Conservation (phyloP, 30 jellyfish, hydroid and myxozoan species). For the Kudoa iwatai region DNA sequence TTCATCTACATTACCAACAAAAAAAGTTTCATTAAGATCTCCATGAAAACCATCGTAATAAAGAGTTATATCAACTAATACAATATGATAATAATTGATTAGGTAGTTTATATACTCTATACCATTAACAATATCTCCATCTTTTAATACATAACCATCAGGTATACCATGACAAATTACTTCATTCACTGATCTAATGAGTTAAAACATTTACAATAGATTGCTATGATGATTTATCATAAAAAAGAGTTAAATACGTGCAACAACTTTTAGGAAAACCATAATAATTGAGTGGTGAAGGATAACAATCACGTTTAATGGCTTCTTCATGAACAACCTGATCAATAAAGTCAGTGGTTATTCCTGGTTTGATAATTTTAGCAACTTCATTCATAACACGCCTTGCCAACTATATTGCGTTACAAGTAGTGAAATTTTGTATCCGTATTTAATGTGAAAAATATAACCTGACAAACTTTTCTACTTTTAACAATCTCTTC, state of each 20-base stretch:
- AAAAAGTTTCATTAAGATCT: constrained; percentile 62
- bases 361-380: constrained; percentile 36
- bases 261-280: constrained; percentile 76
- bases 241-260: constrained; percentile 12
- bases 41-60: constrained; percentile 92
- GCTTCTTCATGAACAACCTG: constrained; percentile 30
- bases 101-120: neutral
- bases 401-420: constrained; percentile 27
- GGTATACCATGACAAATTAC: constrained; percentile 92
- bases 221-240: neutral
- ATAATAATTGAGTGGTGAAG: constrained; percentile 62
- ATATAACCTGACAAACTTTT: constrained; percentile 37
- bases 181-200: constrained; percentile 54
- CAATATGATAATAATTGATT: neutral
- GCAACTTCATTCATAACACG: constrained; percentile 62
- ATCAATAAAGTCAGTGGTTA: constrained; percentile 69
- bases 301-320: constrained; percentile 50
- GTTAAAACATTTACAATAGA: neutral
- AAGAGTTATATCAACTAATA: constrained; percentile 61
- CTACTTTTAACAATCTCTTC: constrained; percentile 33
- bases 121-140: constrained; percentile 86
- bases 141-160: constrained; percentile 27
- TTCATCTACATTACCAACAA: constrained; percentile 79
- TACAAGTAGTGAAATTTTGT: neutral
- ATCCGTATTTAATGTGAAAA: neutral